Evolutionary conservation across 1,140 invertebrate genomes (phyloP).

Genomic region (Limonius californicus): DNA sequence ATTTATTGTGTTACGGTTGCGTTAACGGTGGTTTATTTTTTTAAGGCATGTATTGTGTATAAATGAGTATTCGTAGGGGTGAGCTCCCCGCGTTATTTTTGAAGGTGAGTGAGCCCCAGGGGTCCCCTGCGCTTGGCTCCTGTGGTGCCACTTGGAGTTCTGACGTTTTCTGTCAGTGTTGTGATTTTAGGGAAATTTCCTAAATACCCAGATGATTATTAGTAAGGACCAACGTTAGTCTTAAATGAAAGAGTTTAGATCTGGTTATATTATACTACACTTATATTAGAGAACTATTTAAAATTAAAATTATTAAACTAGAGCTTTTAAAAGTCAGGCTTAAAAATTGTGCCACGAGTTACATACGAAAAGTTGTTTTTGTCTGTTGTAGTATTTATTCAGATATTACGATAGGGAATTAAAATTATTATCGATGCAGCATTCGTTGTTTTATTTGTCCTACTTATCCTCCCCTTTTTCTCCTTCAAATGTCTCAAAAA

Average conservation of each 20-base stretch:
- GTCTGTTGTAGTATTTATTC: conserved; percentile 11
- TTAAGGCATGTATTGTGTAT: no score
- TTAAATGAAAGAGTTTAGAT: conserved; percentile 4
- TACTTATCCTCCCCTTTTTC: not conserved
- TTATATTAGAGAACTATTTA: not conserved
- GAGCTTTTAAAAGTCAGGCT: conserved; percentile 8
- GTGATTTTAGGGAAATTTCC: conserved; percentile 9
- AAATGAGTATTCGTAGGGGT: no score
- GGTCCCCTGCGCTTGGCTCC: not conserved
- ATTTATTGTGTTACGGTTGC: no score
- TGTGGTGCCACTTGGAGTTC: conserved; percentile 7
- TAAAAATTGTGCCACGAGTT: conserved; percentile 11
- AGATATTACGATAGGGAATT: not conserved
- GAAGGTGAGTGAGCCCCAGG: not conserved
- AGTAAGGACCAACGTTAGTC: conserved; percentile 11
- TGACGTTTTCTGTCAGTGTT: conserved; percentile 9
- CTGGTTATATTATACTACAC: conserved; percentile 2
- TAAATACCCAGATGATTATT: not conserved
- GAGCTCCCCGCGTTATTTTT: no score
- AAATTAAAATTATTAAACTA: not conserved
- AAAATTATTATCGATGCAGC: not conserved
- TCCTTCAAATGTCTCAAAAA: not conserved
- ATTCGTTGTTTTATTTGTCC: not conserved
- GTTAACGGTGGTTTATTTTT: no score
- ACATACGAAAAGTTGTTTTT: conserved; percentile 13